phyloP scores from a whole-genome alignment of 2,113 vertebrate genomes.

The Sporophila hypoxantha region DNA sequence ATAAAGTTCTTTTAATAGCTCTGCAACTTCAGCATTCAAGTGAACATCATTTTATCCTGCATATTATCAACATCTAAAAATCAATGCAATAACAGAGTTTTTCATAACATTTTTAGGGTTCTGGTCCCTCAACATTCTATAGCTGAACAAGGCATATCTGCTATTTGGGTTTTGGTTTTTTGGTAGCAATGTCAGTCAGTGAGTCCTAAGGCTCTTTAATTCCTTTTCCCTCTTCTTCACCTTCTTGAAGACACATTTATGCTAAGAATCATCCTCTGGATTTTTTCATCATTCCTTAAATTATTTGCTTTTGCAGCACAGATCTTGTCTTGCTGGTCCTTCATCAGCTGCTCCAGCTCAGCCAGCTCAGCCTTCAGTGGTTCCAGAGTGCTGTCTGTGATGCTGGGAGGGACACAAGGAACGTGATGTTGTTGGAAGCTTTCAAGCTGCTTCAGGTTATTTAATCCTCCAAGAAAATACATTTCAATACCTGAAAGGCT shows the following conservation, averaged over 20 bases:
- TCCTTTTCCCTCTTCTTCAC: slow-evolving; percentile 53
- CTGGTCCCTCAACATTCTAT: neutral
- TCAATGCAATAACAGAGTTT: neutral
- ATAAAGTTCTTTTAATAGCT: slow-evolving; percentile 2
- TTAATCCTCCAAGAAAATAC: neutral
- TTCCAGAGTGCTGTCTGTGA: slow-evolving; percentile 81
- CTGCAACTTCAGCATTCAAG: neutral
- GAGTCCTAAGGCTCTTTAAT: neutral
- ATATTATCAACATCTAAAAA: neutral
- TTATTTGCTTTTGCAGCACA: slow-evolving; percentile 84
- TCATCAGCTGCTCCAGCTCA: slow-evolving; percentile 86
- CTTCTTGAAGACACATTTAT: slow-evolving; percentile 73
- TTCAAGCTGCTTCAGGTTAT: neutral
- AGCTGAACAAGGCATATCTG: neutral
- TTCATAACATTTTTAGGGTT: neutral
- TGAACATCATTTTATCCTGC: neutral
- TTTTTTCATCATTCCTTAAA: slow-evolving; percentile 88
- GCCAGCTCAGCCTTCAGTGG: slow-evolving; percentile 81
- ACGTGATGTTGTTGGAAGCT: neutral
- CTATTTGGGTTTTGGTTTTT: neutral
- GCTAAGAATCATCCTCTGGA: slow-evolving; percentile 85
- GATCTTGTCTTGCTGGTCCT: slow-evolving; percentile 87
- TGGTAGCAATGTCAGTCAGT: neutral
- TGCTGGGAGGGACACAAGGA: slow-evolving; percentile 56
- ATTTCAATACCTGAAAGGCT: neutral